phyloP scores from a whole-genome alignment of 2,888 invertebrate species.

The Andrena praecox region DNA sequence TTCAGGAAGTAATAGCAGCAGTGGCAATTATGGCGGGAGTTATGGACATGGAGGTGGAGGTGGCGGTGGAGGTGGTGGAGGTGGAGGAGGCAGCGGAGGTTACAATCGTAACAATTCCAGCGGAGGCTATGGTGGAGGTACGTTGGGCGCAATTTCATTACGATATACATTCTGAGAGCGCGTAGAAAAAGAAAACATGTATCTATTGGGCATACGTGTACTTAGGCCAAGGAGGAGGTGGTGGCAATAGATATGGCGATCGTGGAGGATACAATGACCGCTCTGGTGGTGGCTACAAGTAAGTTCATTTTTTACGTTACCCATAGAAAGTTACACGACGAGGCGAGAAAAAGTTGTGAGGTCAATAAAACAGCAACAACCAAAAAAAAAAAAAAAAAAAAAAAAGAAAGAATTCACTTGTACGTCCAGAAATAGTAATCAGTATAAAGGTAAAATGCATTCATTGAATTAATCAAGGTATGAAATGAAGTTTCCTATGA shows the following conservation, averaged over 20 bases:
- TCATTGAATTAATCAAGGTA: slow-evolving; percentile 72
- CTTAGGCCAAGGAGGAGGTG: slow-evolving; percentile 86
- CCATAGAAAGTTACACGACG: slow-evolving; percentile 40
- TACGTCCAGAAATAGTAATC: slow-evolving; percentile 48
- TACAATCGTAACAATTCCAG: slow-evolving; percentile 82
- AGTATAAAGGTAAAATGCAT: slow-evolving; percentile 64
- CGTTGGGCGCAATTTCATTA: neutral
- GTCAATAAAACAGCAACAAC: slow-evolving; percentile 9
- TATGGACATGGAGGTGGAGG: slow-evolving; percentile 80
- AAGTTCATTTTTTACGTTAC: slow-evolving; percentile 76
- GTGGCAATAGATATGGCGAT: slow-evolving; percentile 83
- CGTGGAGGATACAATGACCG: slow-evolving; percentile 85
- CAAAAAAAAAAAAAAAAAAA: too few relatives aligned
- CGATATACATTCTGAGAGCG: neutral
- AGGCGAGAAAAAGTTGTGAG: slow-evolving; percentile 51
- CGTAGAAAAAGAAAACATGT: neutral
- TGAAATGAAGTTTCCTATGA: slow-evolving; percentile 73
- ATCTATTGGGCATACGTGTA: neutral
- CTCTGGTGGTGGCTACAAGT: slow-evolving; percentile 84
- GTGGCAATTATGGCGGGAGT: slow-evolving; percentile 85
- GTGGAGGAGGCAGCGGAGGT: slow-evolving; percentile 82
- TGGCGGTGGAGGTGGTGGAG: slow-evolving; percentile 60
- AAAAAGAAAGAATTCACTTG: slow-evolving; percentile 46
- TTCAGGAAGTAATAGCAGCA: slow-evolving; percentile 85
- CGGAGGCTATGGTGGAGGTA: slow-evolving; percentile 77